Base-by-base conservation (phyloP, 2,888 invertebrate species). In the Silvanus unidentatus region DNA sequence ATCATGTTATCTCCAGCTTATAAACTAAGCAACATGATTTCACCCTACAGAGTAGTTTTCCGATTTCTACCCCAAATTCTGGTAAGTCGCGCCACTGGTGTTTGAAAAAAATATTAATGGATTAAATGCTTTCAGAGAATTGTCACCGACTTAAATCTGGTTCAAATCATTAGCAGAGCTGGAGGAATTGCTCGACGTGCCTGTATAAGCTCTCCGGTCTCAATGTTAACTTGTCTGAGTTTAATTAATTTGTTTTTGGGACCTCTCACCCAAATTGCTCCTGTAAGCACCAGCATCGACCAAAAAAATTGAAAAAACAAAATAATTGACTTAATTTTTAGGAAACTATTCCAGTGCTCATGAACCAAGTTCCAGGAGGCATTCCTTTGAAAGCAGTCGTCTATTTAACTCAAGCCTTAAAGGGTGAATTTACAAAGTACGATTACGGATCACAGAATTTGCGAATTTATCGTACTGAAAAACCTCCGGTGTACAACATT, bases 1-100 rank as follows among this genome's bases (percentile, higher is more conserved):
- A 65, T 79, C 1, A 76, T 70, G 0, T 57, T 80, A 34, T 78
- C 77, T 0, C 80, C 80, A 0, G 77, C 77, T 0, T 77, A 76
- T 53, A 49, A 77, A 44, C 64, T 86, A 67, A 53, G 50, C 9
- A 57, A 64, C 37, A 70, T 85, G 43, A 76, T 75, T 53, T 81
- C 82, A 45, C 82, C 86, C 0, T 72, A 88, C 28, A 71, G 77
- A 47, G 64, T 81, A 11, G 60, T 88, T 5, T 82, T 86, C 2
- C 82, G 81, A 9, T 78, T 77, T 48, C 74, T 63, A 39, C 55
- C 55, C 44, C 56, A 58, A 11, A 56, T 57, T 29, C 37, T 63
- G 49, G 61, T 62, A 48, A 58, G 59, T 54, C 30, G 3, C 10
- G 15, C 16, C 3, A 11, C 15, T 6, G 15, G 2, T 4, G n/a